Conservation (phyloP, 2,888 invertebrate genomes). For the Polydrusus cervinus region DNA sequence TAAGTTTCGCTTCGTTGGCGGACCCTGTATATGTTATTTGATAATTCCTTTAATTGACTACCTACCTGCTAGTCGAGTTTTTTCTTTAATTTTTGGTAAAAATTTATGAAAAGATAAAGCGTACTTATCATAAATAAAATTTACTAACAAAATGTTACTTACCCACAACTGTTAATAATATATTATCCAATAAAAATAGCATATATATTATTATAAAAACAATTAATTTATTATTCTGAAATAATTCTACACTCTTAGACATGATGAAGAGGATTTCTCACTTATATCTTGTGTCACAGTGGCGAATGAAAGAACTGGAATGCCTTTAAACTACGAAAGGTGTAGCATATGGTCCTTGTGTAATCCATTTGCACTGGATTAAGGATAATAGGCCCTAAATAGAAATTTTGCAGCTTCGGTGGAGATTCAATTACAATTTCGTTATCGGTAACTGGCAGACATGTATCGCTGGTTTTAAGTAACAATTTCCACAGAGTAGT, state of each 20-base stretch:
- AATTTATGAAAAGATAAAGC: too few relatives aligned
- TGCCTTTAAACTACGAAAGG: slow-evolving; percentile 34
- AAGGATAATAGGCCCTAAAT: slow-evolving; percentile 54
- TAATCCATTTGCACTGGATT: slow-evolving; percentile 56
- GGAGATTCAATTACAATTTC: slow-evolving; percentile 57
- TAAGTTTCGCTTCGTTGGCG: too few relatives aligned
- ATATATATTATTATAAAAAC: slow-evolving; percentile 79
- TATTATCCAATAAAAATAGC: slow-evolving; percentile 88
- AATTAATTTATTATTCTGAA: slow-evolving; percentile 63
- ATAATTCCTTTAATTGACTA: too few relatives aligned
- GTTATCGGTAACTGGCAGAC: slow-evolving; percentile 59
- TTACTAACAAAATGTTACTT: slow-evolving; percentile 71
- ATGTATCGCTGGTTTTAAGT: slow-evolving; percentile 18
- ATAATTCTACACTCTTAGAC: not conserved
- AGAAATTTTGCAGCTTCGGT: slow-evolving; percentile 59
- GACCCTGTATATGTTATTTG: too few relatives aligned
- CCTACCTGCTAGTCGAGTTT: too few relatives aligned
- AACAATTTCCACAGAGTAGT: not conserved
- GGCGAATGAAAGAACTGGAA: slow-evolving; percentile 44
- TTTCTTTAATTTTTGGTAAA: too few relatives aligned
- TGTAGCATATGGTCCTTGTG: slow-evolving; percentile 58
- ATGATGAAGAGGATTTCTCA: not conserved
- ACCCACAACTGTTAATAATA: slow-evolving; percentile 92
- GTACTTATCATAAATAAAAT: too few relatives aligned
- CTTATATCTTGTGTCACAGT: slow-evolving; percentile 41